Base-by-base conservation (phyloP, 2,797 vertebrate genomes). In the Balearica regulorum region DNA sequence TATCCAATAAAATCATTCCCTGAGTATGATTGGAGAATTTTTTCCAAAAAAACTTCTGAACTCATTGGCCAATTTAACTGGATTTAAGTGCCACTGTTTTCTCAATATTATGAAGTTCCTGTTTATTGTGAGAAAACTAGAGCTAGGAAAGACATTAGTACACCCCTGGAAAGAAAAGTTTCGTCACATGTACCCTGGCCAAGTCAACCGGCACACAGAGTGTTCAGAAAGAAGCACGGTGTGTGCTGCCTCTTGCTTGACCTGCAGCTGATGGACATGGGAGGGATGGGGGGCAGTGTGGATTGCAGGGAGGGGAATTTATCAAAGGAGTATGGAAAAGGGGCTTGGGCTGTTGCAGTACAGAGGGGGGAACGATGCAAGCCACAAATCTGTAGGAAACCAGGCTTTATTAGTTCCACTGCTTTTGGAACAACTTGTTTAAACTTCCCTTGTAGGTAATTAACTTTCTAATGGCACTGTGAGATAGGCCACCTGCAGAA, bases 401-500 rank as follows among this genome's bases (percentile, higher is more conserved):
- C 76, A 89, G 79, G 76, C 96, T 96, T 97, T 97, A 95, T 96
- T 95, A 91, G 94, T 92, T 96, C 72, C 83, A 91, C 85, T 95
- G 93, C 96, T 94, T 96, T 96, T 96, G 91, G 95, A 96, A 95
- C 93, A 93, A 95, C 84, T 97, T 97, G 96, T 97, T 97, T 97
- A 95, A 97, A 95, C 94, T 95, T 97, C 95, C 89, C 94, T 86
- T 75, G 92, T 89, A 97, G 87, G 90, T 96, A 97, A 97, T 96
- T 97, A 97, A 95, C 92, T 96, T 97, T 96, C 90, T 95, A 97
- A 97, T 93, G 94, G 92, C 92, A 90, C 87, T 93, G 86, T 96
- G 96, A 97, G 96, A 97, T 96, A 89, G 93, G 95, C 96, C 96
- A 97, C 93, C 96, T 97, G 96, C 93, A 94, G 90, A 90, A 97